These are phyloP conservation scores for Heliconius congener DNA, from an alignment of 1,140 invertebrate species.

Conservation along the genomic window DNA sequence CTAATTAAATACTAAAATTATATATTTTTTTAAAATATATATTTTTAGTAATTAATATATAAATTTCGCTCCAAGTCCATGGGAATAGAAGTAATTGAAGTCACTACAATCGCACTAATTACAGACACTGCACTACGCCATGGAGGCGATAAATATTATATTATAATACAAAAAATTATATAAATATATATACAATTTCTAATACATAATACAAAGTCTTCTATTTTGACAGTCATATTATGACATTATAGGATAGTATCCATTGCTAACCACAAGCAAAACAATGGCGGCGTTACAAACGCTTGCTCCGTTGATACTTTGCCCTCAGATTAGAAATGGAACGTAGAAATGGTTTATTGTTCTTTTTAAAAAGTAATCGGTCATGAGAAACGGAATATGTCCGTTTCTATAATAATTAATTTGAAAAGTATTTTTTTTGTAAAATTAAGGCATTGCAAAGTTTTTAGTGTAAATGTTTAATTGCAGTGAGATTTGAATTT, in stretches of 20 bases:
- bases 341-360: slow-evolving; percentile 4
- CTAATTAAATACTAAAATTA: slow-evolving; percentile 4
- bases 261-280: slow-evolving; percentile 26
- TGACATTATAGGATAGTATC: neutral
- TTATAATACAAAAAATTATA: neutral
- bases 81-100: too few relatives aligned
- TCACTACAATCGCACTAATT: too few relatives aligned
- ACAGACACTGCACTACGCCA: too few relatives aligned
- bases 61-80: too few relatives aligned
- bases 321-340: slow-evolving; percentile 5
- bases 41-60: neutral
- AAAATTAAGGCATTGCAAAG: neutral
- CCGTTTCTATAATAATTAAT: neutral
- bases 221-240: slow-evolving; percentile 6
- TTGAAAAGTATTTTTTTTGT: neutral
- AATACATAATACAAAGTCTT: neutral
- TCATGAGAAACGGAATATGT: slow-evolving; percentile 1
- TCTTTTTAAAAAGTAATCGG: neutral
- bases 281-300: slow-evolving; percentile 24
- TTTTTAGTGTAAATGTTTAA: neutral
- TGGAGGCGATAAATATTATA: too few relatives aligned
- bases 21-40: neutral
- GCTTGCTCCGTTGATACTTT: slow-evolving; percentile 7
- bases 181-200: neutral
- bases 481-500: neutral